phyloP scores from a whole-genome alignment of 2,888 invertebrate species.

The Blera fallax region DNA sequence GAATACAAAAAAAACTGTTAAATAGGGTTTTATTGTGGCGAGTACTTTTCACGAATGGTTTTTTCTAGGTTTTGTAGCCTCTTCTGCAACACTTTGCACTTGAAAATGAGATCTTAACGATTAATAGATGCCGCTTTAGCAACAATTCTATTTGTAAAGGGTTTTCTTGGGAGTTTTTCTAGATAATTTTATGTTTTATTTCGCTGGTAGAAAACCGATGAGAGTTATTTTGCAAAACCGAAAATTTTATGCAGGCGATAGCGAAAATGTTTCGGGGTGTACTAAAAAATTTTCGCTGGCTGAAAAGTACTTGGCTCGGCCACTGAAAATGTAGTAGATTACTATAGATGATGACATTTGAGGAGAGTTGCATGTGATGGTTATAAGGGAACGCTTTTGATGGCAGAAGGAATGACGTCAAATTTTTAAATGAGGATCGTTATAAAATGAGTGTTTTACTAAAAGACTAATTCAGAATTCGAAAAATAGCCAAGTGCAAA shows the following conservation, averaged over 20 bases:
- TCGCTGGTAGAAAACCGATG: slow-evolving; percentile 28
- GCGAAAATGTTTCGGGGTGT: slow-evolving; percentile 71
- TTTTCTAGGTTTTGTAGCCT: background rate
- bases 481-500: no score
- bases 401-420: background rate
- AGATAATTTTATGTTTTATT: slow-evolving; percentile 2
- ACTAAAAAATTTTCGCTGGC: slow-evolving; percentile 55
- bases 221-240: slow-evolving; percentile 62
- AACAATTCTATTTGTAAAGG: background rate
- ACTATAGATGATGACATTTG: background rate
- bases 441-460: background rate
- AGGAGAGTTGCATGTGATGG: background rate
- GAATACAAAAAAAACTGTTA: background rate
- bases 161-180: background rate
- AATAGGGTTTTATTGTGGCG: background rate
- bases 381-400: background rate
- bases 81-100: slow-evolving; percentile 27
- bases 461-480: no score
- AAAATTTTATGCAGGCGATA: slow-evolving; percentile 63
- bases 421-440: background rate
- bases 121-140: background rate
- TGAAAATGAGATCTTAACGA: background rate
- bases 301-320: background rate
- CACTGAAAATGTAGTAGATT: slow-evolving; percentile 23
- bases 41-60: background rate